These are phyloP conservation scores for Anthonomus grandis DNA, from an alignment of 1,140 invertebrate species.

Conservation along the genomic window DNA sequence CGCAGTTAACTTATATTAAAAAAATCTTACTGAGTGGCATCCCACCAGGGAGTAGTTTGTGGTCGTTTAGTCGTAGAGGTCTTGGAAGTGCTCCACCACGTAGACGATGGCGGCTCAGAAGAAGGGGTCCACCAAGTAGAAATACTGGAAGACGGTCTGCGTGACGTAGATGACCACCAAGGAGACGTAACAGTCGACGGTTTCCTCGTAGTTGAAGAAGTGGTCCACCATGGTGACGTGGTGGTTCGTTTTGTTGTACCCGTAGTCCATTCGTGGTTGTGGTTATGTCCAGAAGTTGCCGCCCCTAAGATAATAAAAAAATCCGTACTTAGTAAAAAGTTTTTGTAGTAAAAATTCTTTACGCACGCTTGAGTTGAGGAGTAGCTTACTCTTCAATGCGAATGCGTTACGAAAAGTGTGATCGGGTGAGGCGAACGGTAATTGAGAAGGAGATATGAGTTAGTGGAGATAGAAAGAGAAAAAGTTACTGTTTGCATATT, in stretches of 20 bases:
- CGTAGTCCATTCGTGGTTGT: conserved; percentile 34
- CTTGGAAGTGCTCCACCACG: conserved; percentile 30
- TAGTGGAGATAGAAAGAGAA: too few relatives aligned
- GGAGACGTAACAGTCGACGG: conserved; percentile 45
- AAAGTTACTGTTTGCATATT: too few relatives aligned
- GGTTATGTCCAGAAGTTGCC: conserved; percentile 21
- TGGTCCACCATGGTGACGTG: conserved; percentile 43
- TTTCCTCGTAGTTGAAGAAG: conserved; percentile 44
- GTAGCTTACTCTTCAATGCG: too few relatives aligned
- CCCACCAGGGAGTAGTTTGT: conserved; percentile 21
- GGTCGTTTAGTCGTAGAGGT: conserved; percentile 43
- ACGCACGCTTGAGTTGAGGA: too few relatives aligned
- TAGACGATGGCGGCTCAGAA: not conserved
- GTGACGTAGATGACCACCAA: conserved; percentile 43
- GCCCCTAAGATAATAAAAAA: conserved; percentile 8
- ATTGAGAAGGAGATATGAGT: too few relatives aligned
- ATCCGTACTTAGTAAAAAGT: not conserved
- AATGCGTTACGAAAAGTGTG: too few relatives aligned
- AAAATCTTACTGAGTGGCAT: conserved; percentile 10
- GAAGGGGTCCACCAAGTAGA: conserved; percentile 10
- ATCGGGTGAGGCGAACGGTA: too few relatives aligned
- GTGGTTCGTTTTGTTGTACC: conserved; percentile 45
- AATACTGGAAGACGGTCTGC: conserved; percentile 12
- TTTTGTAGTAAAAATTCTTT: too few relatives aligned
- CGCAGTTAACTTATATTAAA: not conserved